Base-by-base conservation (phyloP, 2,888 invertebrate species). In the Platycheirus albimanus region DNA sequence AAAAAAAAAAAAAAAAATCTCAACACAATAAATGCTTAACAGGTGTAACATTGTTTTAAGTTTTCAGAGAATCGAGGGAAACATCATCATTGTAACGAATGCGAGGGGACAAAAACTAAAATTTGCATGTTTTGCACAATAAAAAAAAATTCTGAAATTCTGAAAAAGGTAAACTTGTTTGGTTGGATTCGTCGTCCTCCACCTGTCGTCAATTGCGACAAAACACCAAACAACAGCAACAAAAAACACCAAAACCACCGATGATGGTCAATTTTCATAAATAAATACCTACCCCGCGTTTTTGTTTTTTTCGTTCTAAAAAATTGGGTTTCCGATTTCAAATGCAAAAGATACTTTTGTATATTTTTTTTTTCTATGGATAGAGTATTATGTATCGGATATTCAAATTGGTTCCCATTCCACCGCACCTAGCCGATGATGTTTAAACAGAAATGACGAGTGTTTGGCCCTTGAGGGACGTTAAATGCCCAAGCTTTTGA, bases 221-320 rank as follows among this genome's bases (percentile, higher is more conserved):
- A 24, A 24, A 11, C 36, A 38, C 15, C 15, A 6, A n/a, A 47
- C 3, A 51, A 52, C 36, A 28, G 10, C 28, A 24, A 36, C 36
- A 58, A 66, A 15, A 41, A 66, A 77, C 41, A 56, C 19, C 15
- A 49, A 56, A 36, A 15, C 67, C 17, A 43, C 63, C 52, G 71
- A 66, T 72, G 71, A 63, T 77, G 71, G 77, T 77, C 71, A 71
- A 81, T 77, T 81, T 77, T 71, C 77, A 81, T 81, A 77, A 72
- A 81, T 72, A 77, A 67, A 72, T 77, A 75, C 45, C 71, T 76
- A 75, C 45, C 33, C 75, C 58, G 43, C 41, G 70, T 67, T 64
- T 43, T 49, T 43, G 5, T 45, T 30, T 67, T 64, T 43, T 49
- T 43, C 1, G 30, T 30, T 43, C 17, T 24, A n/a, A 61, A 64